Evolutionary conservation across 2,888 invertebrate genomes (phyloP).

Genomic region (Hypercompe scribonia): DNA sequence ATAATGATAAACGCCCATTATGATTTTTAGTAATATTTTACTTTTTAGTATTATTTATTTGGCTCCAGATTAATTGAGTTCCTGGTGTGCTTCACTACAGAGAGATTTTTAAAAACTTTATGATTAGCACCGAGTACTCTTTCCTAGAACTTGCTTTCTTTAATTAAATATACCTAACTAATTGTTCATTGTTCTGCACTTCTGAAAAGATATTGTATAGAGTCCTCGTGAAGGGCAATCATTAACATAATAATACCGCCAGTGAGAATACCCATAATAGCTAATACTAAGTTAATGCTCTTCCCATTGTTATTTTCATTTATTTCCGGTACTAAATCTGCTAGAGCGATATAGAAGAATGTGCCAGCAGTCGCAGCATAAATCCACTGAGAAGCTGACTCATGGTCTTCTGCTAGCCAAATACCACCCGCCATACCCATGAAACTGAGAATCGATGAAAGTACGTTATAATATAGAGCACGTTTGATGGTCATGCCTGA

Average conservation of each 20-base stretch:
- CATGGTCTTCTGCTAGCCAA: slow-evolving; percentile 90
- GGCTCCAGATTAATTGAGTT: not conserved
- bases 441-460: slow-evolving; percentile 92
- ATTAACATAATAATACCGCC: slow-evolving; percentile 91
- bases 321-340: slow-evolving; percentile 91
- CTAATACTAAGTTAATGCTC: slow-evolving; percentile 86
- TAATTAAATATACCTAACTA: not conserved
- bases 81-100: not conserved
- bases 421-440: slow-evolving; percentile 91
- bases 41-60: not conserved
- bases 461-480: slow-evolving; percentile 90
- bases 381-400: slow-evolving; percentile 90
- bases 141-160: not conserved
- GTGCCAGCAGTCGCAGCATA: slow-evolving; percentile 93
- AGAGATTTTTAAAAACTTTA: not conserved
- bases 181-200: slow-evolving; percentile 73
- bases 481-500: slow-evolving; percentile 91
- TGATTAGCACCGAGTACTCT: not conserved
- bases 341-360: slow-evolving; percentile 93
- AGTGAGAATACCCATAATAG: slow-evolving; percentile 88
- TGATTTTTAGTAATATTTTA: not conserved
- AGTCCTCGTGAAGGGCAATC: slow-evolving; percentile 91
- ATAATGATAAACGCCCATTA: not conserved
- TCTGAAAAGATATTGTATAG: slow-evolving; percentile 82
- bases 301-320: slow-evolving; percentile 84